Evolutionary conservation across 1,140 invertebrate species (phyloP).

Genomic region (Caerostris extrusa): DNA sequence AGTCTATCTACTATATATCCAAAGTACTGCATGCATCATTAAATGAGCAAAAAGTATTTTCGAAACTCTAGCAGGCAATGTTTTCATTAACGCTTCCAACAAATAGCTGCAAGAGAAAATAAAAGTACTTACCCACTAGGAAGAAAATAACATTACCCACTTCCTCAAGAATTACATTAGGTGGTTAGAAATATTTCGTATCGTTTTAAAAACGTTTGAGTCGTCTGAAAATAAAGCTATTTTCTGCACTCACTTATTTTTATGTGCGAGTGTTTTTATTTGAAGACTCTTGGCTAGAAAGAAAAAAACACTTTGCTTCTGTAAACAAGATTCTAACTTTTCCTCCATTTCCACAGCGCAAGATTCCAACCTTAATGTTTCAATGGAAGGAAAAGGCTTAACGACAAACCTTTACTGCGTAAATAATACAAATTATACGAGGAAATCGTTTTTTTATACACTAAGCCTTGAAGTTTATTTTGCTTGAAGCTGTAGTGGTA

Average conservation of each 20-base stretch:
- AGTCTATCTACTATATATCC: too few species aligned
- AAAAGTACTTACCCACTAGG: background rate
- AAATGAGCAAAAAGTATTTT: background rate
- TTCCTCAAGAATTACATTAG: conserved; percentile 31
- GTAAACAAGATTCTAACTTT: conserved; percentile 28
- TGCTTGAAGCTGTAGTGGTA: background rate
- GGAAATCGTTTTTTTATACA: background rate
- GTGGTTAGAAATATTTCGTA: conserved; percentile 31
- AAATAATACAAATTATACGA: conserved; percentile 57
- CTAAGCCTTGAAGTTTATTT: background rate
- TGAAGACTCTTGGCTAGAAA: background rate
- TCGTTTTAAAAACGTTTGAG: conserved; percentile 22
- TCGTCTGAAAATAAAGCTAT: conserved; percentile 31
- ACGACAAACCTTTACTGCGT: conserved; percentile 13
- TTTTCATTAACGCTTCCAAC: background rate
- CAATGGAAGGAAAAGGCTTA: conserved; percentile 40
- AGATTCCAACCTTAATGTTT: conserved; percentile 35
- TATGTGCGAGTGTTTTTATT: conserved; percentile 47
- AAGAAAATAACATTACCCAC: conserved; percentile 24
- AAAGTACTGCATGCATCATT: background rate
- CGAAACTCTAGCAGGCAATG: background rate
- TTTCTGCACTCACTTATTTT: conserved; percentile 34
- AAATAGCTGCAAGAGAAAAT: background rate
- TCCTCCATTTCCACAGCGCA: conserved; percentile 28
- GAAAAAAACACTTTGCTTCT: background rate